Conservation (phyloP, 2,888 invertebrate genomes). For the Nudaria mundana region DNA sequence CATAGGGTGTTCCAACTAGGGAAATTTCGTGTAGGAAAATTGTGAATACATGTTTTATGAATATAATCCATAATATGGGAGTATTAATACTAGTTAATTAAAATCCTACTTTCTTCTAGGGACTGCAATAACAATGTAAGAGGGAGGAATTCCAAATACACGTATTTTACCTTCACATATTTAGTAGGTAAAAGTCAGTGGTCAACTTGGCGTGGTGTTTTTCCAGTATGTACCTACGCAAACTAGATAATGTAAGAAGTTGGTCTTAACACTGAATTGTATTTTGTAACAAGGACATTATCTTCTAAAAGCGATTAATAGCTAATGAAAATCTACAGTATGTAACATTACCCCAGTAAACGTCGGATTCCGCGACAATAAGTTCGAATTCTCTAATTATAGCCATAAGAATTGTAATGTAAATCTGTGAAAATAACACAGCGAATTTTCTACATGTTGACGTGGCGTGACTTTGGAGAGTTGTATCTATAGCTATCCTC, state of each 20-base stretch:
- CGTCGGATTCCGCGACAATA: slow-evolving; percentile 68
- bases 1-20: too few relatives aligned
- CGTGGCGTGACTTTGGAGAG: slow-evolving; percentile 76
- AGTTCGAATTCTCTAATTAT: slow-evolving; percentile 74
- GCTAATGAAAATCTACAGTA: slow-evolving; percentile 27
- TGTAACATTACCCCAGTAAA: slow-evolving; percentile 62
- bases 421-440: slow-evolving; percentile 77
- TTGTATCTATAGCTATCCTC: slow-evolving; percentile 43
- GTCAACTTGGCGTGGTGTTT: slow-evolving; percentile 27
- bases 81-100: too few relatives aligned
- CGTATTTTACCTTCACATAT: too few relatives aligned
- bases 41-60: too few relatives aligned
- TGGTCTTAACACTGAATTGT: slow-evolving; percentile 30
- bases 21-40: too few relatives aligned
- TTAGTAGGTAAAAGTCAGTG: slow-evolving; percentile 16
- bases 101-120: too few relatives aligned
- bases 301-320: too few relatives aligned
- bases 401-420: slow-evolving; percentile 75
- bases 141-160: too few relatives aligned
- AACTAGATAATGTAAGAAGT: slow-evolving; percentile 32
- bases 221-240: slow-evolving; percentile 37
- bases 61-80: too few relatives aligned
- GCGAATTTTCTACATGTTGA: slow-evolving; percentile 77
- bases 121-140: too few relatives aligned
- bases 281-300: slow-evolving; percentile 13